Conservation (phyloP, 2,797 vertebrate genomes). For the Micrastur ruficollis region DNA sequence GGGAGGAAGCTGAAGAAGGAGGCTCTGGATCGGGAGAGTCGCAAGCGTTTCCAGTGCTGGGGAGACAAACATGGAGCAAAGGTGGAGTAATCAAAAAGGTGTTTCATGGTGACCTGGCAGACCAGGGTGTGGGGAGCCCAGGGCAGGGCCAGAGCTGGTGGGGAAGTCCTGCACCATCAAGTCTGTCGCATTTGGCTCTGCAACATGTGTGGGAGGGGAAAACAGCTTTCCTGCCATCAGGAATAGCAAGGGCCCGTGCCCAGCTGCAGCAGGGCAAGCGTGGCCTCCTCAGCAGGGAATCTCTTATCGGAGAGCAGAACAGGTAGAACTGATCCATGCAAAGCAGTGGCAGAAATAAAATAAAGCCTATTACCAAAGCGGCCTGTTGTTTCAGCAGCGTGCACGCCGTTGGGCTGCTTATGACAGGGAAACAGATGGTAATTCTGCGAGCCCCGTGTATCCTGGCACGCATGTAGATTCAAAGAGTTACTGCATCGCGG, state of each 20-base stretch:
- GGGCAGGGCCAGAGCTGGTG: background rate
- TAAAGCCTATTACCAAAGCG: background rate
- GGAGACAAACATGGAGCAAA: background rate
- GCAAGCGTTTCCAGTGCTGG: background rate
- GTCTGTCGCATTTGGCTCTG: background rate
- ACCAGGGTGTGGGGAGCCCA: background rate
- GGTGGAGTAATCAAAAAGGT: background rate
- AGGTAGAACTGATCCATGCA: background rate
- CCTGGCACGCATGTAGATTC: slow-evolving; percentile 47
- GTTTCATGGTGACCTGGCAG: background rate
- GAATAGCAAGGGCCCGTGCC: background rate
- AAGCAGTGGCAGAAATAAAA: slow-evolving; percentile 21
- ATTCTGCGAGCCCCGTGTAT: slow-evolving; percentile 37
- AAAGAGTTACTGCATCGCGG: slow-evolving; percentile 63
- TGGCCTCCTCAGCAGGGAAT: background rate
- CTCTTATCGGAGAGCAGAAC: background rate
- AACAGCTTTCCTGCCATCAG: background rate
- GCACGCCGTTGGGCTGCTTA: background rate
- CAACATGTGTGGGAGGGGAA: background rate
- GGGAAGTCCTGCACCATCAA: background rate
- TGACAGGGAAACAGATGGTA: slow-evolving; percentile 65
- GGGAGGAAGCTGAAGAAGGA: background rate
- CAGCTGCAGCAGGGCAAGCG: background rate
- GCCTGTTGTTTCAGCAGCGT: slow-evolving; percentile 7
- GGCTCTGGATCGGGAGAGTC: background rate